Percentiles rank a stretch among this genome's conserved stretches.
Evolutionary conservation across 2,888 invertebrate genomes (phyloP).

Genomic region (Notocelia uddmanniana): DNA sequence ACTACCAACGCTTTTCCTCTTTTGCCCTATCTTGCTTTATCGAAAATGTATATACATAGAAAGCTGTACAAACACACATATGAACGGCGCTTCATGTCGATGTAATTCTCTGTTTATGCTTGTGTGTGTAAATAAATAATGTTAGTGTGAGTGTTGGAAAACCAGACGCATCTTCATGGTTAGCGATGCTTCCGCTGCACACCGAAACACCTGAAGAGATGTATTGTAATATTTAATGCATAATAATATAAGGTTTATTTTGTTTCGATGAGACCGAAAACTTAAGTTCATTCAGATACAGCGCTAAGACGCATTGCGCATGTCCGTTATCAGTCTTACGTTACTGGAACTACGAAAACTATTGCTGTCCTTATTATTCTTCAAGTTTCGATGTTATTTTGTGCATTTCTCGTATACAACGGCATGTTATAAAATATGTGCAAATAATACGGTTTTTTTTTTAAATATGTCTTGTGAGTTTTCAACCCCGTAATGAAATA

Average conservation of each 20-base stretch:
- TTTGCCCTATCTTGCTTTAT: slow-evolving; percentile 78
- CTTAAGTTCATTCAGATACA: slow-evolving; percentile 66
- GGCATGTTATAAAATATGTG: slow-evolving; percentile 12
- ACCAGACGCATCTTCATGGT: slow-evolving; percentile 65
- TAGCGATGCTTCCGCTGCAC: slow-evolving; percentile 67
- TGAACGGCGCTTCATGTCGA: slow-evolving; percentile 66
- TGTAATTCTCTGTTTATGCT: slow-evolving; percentile 56
- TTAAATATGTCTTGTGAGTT: not conserved
- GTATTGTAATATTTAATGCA: slow-evolving; percentile 60
- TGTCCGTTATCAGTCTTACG: slow-evolving; percentile 74
- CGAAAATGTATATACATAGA: slow-evolving; percentile 75
- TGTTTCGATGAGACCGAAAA: slow-evolving; percentile 52
- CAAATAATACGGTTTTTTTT: no score
- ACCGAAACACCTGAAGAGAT: slow-evolving; percentile 56
- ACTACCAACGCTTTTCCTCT: slow-evolving; percentile 77
- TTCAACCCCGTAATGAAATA: not conserved
- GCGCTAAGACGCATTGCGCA: slow-evolving; percentile 70
- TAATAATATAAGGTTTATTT: slow-evolving; percentile 59
- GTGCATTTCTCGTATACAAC: slow-evolving; percentile 47
- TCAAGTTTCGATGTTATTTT: slow-evolving; percentile 62
- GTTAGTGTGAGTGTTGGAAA: slow-evolving; percentile 45
- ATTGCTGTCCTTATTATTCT: slow-evolving; percentile 78
- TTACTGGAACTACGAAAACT: slow-evolving; percentile 75
- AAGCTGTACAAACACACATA: slow-evolving; percentile 71
- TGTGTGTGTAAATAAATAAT: slow-evolving; percentile 49